A percentile compares a stretch with the other conserved stretches of the same genome.
These are phyloP conservation scores for Epizoanthus fatuus DNA, from an alignment of 92 coral and sea anemone genomes.

Conservation along the genomic window DNA sequence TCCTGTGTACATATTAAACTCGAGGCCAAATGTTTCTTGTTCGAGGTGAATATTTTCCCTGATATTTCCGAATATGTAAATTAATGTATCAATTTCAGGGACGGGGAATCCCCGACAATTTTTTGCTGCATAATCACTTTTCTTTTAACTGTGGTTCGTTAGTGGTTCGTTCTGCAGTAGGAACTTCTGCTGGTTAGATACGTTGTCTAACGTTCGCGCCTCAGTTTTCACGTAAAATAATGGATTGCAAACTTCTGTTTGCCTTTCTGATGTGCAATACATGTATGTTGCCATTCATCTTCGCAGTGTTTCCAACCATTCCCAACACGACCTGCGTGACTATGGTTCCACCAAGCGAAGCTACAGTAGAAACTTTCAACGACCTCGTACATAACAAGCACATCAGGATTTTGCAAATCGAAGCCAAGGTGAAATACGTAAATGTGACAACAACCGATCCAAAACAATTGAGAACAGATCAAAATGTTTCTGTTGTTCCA, in stretches of 20 bases:
- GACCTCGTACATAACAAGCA: not conserved
- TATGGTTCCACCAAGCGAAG: not conserved
- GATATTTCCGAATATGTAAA: too few species aligned
- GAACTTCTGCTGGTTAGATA: not conserved
- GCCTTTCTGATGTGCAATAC: not conserved
- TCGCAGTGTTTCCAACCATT: not conserved
- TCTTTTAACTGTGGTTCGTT: not conserved
- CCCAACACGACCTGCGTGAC: not conserved
- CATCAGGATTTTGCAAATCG: not conserved
- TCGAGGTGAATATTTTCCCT: too few species aligned
- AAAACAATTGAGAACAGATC: not conserved
- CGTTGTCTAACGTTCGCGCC: not conserved
- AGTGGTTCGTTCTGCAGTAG: too few species aligned
- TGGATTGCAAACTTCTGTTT: not conserved
- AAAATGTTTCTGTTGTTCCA: too few species aligned
- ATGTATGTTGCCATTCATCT: not conserved
- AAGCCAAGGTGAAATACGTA: not conserved
- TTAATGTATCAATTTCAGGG: too few species aligned
- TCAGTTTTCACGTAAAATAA: not conserved
- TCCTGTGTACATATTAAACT: too few species aligned
- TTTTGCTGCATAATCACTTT: conserved; percentile 3
- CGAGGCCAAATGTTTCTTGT: too few species aligned
- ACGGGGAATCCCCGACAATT: conserved; percentile 8
- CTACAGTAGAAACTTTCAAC: not conserved
- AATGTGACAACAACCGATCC: not conserved